Evolutionary conservation across 2,113 vertebrate genomes (phyloP).

Genomic region (Psilopogon haemacephalus): DNA sequence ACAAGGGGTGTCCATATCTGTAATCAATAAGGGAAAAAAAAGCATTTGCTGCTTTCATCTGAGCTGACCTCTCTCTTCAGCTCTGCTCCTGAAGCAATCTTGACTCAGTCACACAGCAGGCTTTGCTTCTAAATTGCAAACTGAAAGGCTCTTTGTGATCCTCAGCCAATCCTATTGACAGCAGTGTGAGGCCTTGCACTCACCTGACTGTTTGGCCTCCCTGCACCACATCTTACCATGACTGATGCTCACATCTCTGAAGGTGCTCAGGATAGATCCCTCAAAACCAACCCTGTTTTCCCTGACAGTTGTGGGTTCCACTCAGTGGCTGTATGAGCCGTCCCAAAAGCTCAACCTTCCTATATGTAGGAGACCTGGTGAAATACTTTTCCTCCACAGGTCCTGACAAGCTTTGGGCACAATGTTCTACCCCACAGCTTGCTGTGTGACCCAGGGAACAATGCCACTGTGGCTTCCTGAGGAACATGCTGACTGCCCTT

Average conservation of each 20-base stretch:
- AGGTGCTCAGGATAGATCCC: neutral
- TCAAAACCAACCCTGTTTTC: neutral
- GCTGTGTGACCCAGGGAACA: neutral
- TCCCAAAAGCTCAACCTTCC: neutral
- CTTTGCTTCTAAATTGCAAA: neutral
- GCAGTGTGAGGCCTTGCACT: neutral
- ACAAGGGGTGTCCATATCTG: neutral
- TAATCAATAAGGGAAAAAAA: neutral
- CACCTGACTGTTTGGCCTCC: neutral
- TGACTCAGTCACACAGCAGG: neutral
- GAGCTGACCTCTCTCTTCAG: neutral
- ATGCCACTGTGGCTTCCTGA: neutral
- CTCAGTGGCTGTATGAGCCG: neutral
- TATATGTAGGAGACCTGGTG: neutral
- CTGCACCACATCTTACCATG: neutral
- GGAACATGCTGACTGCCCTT: neutral
- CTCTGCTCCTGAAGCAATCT: neutral
- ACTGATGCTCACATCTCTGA: neutral
- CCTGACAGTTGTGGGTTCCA: neutral
- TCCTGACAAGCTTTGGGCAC: neutral
- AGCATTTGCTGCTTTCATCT: no score
- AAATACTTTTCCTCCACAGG: neutral
- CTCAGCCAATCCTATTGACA: neutral
- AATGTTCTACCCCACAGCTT: neutral
- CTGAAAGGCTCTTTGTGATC: neutral